These are phyloP conservation scores for Phymatocera aterrima DNA, from an alignment of 2,888 invertebrate genomes.

Conservation along the genomic window DNA sequence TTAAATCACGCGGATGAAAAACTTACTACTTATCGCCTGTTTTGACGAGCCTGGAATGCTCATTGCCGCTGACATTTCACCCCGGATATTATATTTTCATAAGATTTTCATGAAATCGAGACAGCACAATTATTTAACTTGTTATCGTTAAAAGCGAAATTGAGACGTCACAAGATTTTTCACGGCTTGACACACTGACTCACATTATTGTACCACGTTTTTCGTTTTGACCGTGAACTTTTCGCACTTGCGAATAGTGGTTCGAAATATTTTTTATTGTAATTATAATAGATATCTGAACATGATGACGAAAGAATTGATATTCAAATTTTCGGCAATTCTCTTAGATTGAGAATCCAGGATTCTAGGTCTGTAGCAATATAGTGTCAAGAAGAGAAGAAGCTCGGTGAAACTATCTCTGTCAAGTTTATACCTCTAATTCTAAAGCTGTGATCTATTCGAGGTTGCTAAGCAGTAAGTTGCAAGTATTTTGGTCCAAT, in stretches of 20 bases:
- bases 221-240: neutral
- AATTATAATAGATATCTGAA: neutral
- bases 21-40: conserved; percentile 63
- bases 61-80: conserved; percentile 45
- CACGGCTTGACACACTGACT: neutral
- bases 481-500: conserved; percentile 43
- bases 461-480: conserved; percentile 41
- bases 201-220: neutral
- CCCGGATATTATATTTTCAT: neutral
- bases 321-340: too few species aligned
- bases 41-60: conserved; percentile 65
- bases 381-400: conserved; percentile 7
- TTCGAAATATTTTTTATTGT: too few species aligned
- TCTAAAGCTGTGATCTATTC: conserved; percentile 39
- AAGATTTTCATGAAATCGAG: neutral
- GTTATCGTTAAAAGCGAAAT: neutral
- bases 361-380: neutral
- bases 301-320: too few species aligned
- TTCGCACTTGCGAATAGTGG: too few species aligned
- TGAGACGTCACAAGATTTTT: neutral
- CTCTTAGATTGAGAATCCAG: neutral
- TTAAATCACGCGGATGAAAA: neutral
- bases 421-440: neutral
- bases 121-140: neutral
- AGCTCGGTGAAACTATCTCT: conserved; percentile 6